These are phyloP conservation scores for Polydesmus complanatus DNA, from an alignment of 2,888 invertebrate genomes.

Conservation along the genomic window DNA sequence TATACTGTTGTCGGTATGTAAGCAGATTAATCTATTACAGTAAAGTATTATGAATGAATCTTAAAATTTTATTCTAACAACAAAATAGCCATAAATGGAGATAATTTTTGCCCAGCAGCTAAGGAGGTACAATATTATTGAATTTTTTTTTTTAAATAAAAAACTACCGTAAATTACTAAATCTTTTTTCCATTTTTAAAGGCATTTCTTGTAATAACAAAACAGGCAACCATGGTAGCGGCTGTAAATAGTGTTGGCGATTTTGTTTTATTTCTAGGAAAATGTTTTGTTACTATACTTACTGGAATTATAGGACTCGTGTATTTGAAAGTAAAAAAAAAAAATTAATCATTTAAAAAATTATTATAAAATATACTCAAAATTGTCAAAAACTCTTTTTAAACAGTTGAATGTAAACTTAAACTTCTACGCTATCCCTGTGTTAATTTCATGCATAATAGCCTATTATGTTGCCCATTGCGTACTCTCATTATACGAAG, in stretches of 20 bases:
- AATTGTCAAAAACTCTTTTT: background rate
- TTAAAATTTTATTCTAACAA: background rate
- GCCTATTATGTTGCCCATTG: slow-evolving; percentile 87
- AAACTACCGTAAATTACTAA: background rate
- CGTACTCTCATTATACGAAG: slow-evolving; percentile 85
- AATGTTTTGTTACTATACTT: slow-evolving; percentile 61
- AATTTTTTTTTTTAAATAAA: background rate
- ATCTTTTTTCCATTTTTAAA: background rate
- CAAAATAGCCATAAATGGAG: slow-evolving; percentile 58
- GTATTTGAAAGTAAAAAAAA: slow-evolving; percentile 44
- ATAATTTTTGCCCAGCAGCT: slow-evolving; percentile 79
- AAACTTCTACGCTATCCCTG: slow-evolving; percentile 73
- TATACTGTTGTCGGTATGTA: slow-evolving; percentile 67
- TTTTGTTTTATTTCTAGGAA: slow-evolving; percentile 78
- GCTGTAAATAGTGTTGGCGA: slow-evolving; percentile 87
- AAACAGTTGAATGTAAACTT: slow-evolving; percentile 45
- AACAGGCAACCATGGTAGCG: slow-evolving; percentile 52
- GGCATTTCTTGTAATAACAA: slow-evolving; percentile 42
- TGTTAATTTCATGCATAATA: slow-evolving; percentile 60
- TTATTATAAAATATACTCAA: background rate
- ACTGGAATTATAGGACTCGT: slow-evolving; percentile 66
- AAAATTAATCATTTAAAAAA: background rate
- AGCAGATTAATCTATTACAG: too few relatives aligned
- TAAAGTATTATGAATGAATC: too few relatives aligned
- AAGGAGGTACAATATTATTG: slow-evolving; percentile 46